Base-by-base conservation (phyloP, 1,140 invertebrate species). In the Megalopta genalis region DNA sequence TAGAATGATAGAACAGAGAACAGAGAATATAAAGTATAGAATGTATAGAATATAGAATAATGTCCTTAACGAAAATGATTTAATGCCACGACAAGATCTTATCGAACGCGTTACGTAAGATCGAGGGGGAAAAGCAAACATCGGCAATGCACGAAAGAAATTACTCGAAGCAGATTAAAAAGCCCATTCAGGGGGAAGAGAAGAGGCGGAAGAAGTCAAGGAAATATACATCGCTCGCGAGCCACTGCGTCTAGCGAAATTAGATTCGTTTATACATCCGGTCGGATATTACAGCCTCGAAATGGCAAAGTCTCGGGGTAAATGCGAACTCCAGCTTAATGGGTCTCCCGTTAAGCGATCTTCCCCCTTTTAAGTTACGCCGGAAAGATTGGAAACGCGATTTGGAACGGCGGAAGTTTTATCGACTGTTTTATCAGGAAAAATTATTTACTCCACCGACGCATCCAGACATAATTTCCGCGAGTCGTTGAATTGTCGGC, bases 251-350 rank as follows among this genome's bases (percentile, higher is more conserved):
- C 27, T 63, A 2, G 18, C 4, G 32, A 54, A 78, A 78, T 78
- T 72, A 72, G 60, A 78, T 78, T 72, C 68, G 46, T 65, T 78
- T 72, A 78, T 78, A 72, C 63, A 72, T 72, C 49, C 71, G 60
- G 57, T 21, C 42, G 68, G 60, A 46, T 78, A 65, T 78, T 78
- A 72, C 46, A 64, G 60, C 37, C 68, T 42, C 52, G 49, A 78
- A 42, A 72, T 63, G 32, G 59, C 42, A 70, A 77, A 71, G 32
- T 39, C 57, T 70, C 32, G 7, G 21, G 21, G 67, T 25, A 72
- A 78, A 78, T 57, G 69, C 71, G 68, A 72, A 78, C 46, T 72
- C 37, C 8, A 23, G 42, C 60, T 78, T 78, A 78, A 78, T 64
- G 76, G 59, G 72, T 65, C 60, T 42, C 42, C 46, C 46, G 60